These are phyloP conservation scores for Melanotaenia parkinsoni DNA, from an alignment of 2,797 vertebrate genomes.

Conservation along the genomic window DNA sequence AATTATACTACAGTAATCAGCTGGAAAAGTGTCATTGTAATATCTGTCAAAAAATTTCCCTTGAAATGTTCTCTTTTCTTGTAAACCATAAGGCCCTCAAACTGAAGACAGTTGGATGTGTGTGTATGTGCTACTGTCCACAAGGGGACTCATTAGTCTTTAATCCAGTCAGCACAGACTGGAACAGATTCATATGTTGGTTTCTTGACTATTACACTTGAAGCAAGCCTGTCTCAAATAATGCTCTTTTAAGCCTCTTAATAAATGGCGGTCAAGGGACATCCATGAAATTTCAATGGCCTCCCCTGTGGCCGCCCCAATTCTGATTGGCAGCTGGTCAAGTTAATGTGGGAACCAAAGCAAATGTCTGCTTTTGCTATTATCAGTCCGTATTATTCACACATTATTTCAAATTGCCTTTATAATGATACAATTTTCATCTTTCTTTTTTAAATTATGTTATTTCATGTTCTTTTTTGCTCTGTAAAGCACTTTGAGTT, in stretches of 20 bases:
- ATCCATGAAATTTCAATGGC: too few relatives aligned
- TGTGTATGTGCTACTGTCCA: conserved; percentile 28
- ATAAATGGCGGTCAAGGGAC: background rate
- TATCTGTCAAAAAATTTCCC: background rate
- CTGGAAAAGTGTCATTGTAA: background rate
- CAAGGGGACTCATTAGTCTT: conserved; percentile 34
- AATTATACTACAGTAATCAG: background rate
- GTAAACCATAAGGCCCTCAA: conserved; percentile 9
- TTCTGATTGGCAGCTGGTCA: too few relatives aligned
- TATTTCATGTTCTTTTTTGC: too few relatives aligned
- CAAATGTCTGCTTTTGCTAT: too few relatives aligned
- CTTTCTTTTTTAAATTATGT: too few relatives aligned
- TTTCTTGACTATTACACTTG: conserved; percentile 12
- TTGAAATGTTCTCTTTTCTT: background rate
- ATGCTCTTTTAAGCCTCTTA: conserved; percentile 22
- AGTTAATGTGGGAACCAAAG: too few relatives aligned
- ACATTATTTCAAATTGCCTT: too few relatives aligned
- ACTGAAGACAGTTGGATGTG: conserved; percentile 8
- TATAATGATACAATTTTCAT: too few relatives aligned
- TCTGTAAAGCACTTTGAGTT: too few relatives aligned
- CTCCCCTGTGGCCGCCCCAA: too few relatives aligned
- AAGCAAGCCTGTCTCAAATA: conserved; percentile 9
- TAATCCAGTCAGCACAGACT: background rate
- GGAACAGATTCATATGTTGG: conserved; percentile 4
- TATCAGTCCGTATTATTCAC: too few relatives aligned